A percentile compares a stretch with the other conserved stretches of the same genome.
These are phyloP conservation scores for Malacoctenus gilli DNA, from an alignment of 2,797 vertebrate species.

Conservation along the genomic window DNA sequence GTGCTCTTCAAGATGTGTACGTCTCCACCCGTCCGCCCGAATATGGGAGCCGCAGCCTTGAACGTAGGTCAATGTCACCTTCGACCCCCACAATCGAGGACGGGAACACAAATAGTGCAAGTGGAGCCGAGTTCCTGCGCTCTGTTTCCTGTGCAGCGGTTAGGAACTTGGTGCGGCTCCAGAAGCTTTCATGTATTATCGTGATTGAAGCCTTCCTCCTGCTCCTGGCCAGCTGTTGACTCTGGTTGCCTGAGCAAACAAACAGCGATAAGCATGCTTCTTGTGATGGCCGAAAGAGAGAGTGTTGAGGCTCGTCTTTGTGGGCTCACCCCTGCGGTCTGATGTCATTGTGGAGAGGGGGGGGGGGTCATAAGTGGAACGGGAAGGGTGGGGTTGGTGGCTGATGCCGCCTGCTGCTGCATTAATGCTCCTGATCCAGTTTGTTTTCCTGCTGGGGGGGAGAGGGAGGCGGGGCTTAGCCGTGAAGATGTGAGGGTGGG, in stretches of 20 bases:
- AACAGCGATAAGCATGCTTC: slow-evolving; percentile 34
- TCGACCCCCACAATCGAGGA: slow-evolving; percentile 33
- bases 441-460: slow-evolving; percentile 51
- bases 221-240: slow-evolving; percentile 52
- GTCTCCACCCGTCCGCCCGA: slow-evolving; percentile 16
- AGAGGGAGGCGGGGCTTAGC: slow-evolving; percentile 25
- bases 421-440: slow-evolving; percentile 48
- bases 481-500: slow-evolving; percentile 6
- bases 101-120: slow-evolving; percentile 50
- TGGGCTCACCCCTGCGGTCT: slow-evolving; percentile 57
- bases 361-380: slow-evolving; percentile 39
- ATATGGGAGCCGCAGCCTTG: slow-evolving; percentile 11
- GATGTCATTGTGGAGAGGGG: slow-evolving; percentile 45
- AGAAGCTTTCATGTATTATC: slow-evolving; percentile 65
- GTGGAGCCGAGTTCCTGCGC: slow-evolving; percentile 15
- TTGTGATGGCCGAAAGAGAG: slow-evolving; percentile 56
- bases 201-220: slow-evolving; percentile 59
- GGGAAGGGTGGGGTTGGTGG: slow-evolving; percentile 40
- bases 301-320: slow-evolving; percentile 44
- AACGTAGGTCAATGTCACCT: slow-evolving; percentile 38
- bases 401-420: slow-evolving; percentile 13
- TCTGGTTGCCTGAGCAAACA: slow-evolving; percentile 71
- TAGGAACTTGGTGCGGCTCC: slow-evolving; percentile 46
- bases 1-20: slow-evolving; percentile 46
- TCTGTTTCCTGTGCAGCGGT: slow-evolving; percentile 14